A percentile compares a stretch with the other conserved stretches of the same genome.
These are phyloP conservation scores for Pardalotus punctatus DNA, from an alignment of 2,113 vertebrate genomes.

Conservation along the genomic window DNA sequence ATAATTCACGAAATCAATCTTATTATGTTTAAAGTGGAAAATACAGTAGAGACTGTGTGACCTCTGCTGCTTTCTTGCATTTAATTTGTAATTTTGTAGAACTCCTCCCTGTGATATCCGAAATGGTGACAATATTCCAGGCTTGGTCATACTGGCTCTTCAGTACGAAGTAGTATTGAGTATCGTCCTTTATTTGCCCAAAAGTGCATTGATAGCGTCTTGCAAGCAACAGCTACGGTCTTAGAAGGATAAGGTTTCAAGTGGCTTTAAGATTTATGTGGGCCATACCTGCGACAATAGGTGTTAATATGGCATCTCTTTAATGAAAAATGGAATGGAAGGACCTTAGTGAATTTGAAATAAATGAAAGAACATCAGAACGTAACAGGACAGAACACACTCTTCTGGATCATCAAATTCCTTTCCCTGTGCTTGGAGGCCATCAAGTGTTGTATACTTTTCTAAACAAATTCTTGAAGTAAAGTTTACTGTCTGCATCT, in stretches of 20 bases:
- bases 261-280: not conserved
- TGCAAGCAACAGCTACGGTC: not conserved
- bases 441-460: not conserved
- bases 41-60: not conserved
- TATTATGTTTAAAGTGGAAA: not conserved
- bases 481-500: not conserved
- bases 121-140: not conserved
- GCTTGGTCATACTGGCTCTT: not conserved
- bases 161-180: not conserved
- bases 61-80: not conserved
- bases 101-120: not conserved
- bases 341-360: not conserved
- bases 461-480: not conserved
- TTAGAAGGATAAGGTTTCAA: not conserved
- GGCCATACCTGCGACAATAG: not conserved
- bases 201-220: not conserved
- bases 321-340: not conserved
- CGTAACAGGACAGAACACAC: not conserved
- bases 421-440: not conserved
- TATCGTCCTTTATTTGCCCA: not conserved
- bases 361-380: not conserved
- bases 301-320: not conserved
- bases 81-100: not conserved
- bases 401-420: not conserved
- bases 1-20: not conserved